Base-by-base conservation (phyloP, 2,888 invertebrate species). In the Tipula lateralis region DNA sequence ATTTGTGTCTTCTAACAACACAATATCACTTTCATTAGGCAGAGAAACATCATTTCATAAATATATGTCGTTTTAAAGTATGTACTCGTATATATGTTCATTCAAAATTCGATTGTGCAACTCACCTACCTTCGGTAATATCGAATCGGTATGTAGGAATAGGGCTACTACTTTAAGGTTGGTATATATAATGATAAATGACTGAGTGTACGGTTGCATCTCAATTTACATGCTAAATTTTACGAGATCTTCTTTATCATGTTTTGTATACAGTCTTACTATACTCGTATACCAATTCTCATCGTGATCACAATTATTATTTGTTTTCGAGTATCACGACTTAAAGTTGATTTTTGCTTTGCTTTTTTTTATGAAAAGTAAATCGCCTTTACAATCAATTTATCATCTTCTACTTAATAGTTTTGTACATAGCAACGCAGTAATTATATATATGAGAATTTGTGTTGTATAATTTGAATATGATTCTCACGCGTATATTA, bases 321-420 rank as follows among this genome's bases (percentile, higher is more conserved):
- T 66, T 66, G 9, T 66, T 66, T 66, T 24, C 66, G 66, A 66
- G 24, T 24, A 24, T 66, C 66, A 66, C 66, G 66, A 66, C 66
- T 24, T 13, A 4, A 24, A 9, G 66, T 66, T 24, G 66, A 24
- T 66, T 66, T 66, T 66, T 66, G 66, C 66, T 66, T 66, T 24
- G 66, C 24, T 24, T 66, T 66, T 39, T 39, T 44, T 44, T 44
- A 24, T 24, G 24, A 66, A 66, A 66, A 66, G 19, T 66, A 66
- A 66, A 66, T 66, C 66, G 66, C 66, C 66, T 66, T 66, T 66
- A 66, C 66, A 66, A 24, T 66, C 66, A 66, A 66, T 66, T 66
- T 66, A 66, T 66, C 66, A 66, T 66, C 66, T 66, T 66, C 66
- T 66, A 24, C 66, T 66, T 66, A 9, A 66, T 66, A 0, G 66